Evolutionary conservation across 2,888 invertebrate species (phyloP), one percentile per base, ranked within the genome.

Genomic region (Unio delphinus): DNA sequence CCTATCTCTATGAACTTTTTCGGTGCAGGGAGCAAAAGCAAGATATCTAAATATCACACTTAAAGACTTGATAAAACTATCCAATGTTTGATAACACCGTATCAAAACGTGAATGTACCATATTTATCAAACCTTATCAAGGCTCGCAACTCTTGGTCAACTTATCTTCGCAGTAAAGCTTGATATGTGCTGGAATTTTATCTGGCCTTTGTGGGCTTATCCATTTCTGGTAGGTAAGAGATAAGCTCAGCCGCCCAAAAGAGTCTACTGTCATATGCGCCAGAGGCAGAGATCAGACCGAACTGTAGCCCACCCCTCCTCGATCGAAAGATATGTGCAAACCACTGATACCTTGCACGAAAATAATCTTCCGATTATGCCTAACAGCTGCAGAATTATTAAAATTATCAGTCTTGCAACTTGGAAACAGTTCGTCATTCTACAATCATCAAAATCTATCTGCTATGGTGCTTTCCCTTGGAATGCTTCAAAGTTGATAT

Each of bases 321-420:
- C 73, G 75, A 77, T 77, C 57, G 61, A 15, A 57, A 65, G 77
- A 77, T 77, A 77, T 73, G 59, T 34, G 60, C 65, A 57, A 64
- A 67, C 68, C 61, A 62, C 60, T 68, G 77, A 77, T 77, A 77
- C 75, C 69, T 65, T 61, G 45, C 67, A 75, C 77, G 69, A 68
- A 72, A 75, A 73, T 75, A 73, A 75, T 72, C 75, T 62, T 54
- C 30, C 73, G 75, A 77, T 77, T 75, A 75, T 75, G 68, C 75
- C 20, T 59, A 73, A 77, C 77, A 77, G 77, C 77, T 77, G 77
- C 77, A 77, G 73, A 77, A 77, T 75, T 77, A 77, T 77, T 75
- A 77, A 77, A 77, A 73, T 77, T 73, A 77, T 77, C 77, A 72
- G 72, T 74, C 77, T 67, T 75, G 45, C 45, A 45, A 45, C 45